Evolutionary conservation across 2,888 invertebrate genomes (phyloP).

Genomic region (Gastracanthus pulcherrimus): DNA sequence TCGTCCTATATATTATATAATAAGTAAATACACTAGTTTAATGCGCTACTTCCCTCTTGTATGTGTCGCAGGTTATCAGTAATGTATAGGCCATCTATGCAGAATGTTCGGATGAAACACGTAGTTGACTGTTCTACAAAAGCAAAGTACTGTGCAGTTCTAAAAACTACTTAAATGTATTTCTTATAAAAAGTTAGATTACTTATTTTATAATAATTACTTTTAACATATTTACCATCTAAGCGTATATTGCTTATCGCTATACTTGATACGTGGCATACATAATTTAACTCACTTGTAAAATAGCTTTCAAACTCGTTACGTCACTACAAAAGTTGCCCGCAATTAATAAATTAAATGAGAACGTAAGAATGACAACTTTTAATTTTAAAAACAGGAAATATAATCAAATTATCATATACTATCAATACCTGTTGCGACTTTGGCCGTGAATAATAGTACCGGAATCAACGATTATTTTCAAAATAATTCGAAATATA

Average conservation of each 20-base stretch:
- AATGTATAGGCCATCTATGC: slow-evolving; percentile 1
- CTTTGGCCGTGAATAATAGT: too few relatives aligned
- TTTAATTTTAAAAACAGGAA: too few relatives aligned
- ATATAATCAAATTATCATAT: too few relatives aligned
- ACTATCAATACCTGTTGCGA: too few relatives aligned
- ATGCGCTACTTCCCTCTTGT: not conserved
- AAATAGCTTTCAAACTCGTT: slow-evolving; percentile 6
- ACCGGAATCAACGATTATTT: too few relatives aligned
- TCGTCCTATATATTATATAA: not conserved
- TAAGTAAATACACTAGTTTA: slow-evolving; percentile 4
- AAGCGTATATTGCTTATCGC: not conserved
- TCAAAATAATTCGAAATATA: too few relatives aligned
- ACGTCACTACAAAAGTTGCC: not conserved
- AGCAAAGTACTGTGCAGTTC: too few relatives aligned
- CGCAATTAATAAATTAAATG: not conserved
- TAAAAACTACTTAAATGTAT: too few relatives aligned
- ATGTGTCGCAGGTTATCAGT: slow-evolving; percentile 26
- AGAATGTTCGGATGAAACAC: not conserved
- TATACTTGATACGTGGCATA: not conserved
- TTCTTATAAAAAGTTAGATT: too few relatives aligned
- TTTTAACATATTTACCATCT: not conserved
- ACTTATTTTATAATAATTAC: not conserved
- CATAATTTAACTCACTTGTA: not conserved
- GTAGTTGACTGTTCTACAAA: too few relatives aligned
- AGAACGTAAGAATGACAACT: too few relatives aligned